Conservation (phyloP, 2,888 invertebrate species). For the Eledona agricola region DNA sequence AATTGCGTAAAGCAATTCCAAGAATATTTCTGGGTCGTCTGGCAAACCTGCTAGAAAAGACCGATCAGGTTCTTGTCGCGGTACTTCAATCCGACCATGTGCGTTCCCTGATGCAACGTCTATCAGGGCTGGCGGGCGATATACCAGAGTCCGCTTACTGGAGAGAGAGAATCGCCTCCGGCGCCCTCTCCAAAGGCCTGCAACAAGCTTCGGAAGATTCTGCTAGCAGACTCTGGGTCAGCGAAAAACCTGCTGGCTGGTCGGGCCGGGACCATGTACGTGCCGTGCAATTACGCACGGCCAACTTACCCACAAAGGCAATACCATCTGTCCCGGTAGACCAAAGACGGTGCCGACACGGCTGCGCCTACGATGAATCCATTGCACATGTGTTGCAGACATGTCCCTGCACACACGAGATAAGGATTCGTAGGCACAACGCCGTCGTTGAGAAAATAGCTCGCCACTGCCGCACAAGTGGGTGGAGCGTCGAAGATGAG, state of each 20-base stretch:
- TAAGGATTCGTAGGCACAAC: conserved; percentile 39
- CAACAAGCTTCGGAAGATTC: conserved; percentile 28
- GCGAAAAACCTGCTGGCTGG: conserved; percentile 42
- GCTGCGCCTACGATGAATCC: too few relatives aligned
- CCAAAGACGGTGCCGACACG: conserved; percentile 9
- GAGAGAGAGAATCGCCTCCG: conserved; percentile 10
- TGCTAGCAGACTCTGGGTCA: conserved; percentile 30
- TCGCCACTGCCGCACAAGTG: conserved; percentile 18
- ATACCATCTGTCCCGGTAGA: conserved; percentile 19
- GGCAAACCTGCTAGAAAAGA: background rate
- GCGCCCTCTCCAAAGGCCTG: conserved; percentile 28
- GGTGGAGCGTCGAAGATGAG: conserved; percentile 39
- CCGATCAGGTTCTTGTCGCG: conserved; percentile 24
- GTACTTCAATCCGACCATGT: conserved; percentile 24
- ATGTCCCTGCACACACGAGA: conserved; percentile 30
- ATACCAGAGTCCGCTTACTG: conserved; percentile 12
- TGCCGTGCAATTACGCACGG: conserved; percentile 28
- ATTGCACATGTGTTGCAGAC: too few relatives aligned
- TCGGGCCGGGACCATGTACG: conserved; percentile 44
- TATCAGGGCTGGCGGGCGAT: conserved; percentile 13
- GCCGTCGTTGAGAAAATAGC: conserved; percentile 36
- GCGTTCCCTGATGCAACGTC: background rate
- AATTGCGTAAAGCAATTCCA: conserved; percentile 40
- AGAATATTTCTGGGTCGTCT: conserved; percentile 27
- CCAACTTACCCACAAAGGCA: conserved; percentile 21